A percentile compares a stretch with the other conserved stretches of the same genome.
These are phyloP conservation scores for Thymelicus acteon DNA, from an alignment of 2,888 invertebrate species.

Conservation along the genomic window DNA sequence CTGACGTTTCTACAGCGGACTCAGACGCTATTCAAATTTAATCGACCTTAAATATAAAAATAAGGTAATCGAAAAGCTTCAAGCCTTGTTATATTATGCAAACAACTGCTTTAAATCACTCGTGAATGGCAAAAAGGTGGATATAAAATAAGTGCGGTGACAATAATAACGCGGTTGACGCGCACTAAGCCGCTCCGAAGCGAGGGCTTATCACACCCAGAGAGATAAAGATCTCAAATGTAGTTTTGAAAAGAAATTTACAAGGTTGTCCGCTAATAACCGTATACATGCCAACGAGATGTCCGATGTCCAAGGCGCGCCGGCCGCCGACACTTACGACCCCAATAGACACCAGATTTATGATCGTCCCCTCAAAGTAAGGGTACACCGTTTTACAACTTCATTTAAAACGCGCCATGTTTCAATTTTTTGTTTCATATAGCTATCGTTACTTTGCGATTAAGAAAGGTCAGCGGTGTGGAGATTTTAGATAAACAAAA, in stretches of 20 bases:
- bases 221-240: slow-evolving; percentile 72
- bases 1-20: slow-evolving; percentile 57
- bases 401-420: slow-evolving; percentile 71
- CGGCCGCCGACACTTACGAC: slow-evolving; percentile 68
- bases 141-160: slow-evolving; percentile 63
- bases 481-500: slow-evolving; percentile 32
- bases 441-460: slow-evolving; percentile 11
- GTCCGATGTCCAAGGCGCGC: slow-evolving; percentile 57
- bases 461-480: slow-evolving; percentile 20
- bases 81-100: slow-evolving; percentile 72
- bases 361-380: slow-evolving; percentile 67
- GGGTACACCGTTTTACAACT: slow-evolving; percentile 75
- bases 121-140: slow-evolving; percentile 66
- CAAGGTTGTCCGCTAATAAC: slow-evolving; percentile 71
- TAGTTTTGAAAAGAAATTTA: slow-evolving; percentile 74
- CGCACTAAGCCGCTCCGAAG: slow-evolving; percentile 49
- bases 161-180: slow-evolving; percentile 59
- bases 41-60: slow-evolving; percentile 57
- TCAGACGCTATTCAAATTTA: slow-evolving; percentile 67
- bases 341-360: slow-evolving; percentile 73
- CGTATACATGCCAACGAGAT: slow-evolving; percentile 65
- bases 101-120: slow-evolving; percentile 68
- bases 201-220: slow-evolving; percentile 57
- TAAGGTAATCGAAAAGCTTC: slow-evolving; percentile 65
- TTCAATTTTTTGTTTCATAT: slow-evolving; percentile 53